Conservation (phyloP, 2,888 invertebrate species). For the Crepidodera aurea region DNA sequence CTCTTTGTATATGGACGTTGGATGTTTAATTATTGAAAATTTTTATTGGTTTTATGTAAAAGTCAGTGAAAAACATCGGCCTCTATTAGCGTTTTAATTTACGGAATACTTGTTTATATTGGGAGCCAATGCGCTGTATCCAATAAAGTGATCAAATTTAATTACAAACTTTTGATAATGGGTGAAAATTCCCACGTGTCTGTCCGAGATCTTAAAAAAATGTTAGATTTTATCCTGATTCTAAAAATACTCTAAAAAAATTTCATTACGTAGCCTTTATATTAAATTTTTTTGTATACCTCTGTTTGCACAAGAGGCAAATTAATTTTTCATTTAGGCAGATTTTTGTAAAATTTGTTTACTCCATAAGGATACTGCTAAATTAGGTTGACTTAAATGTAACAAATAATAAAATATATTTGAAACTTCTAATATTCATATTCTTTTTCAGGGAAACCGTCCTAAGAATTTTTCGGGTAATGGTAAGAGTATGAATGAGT, state of each 20-base stretch:
- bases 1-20: not conserved
- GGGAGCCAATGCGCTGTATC: conserved; percentile 1
- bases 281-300: too few relatives aligned
- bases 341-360: too few relatives aligned
- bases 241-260: too few relatives aligned
- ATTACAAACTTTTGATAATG: not conserved
- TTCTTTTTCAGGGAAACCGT: not conserved
- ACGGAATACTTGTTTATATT: conserved; percentile 9
- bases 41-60: conserved; percentile 15
- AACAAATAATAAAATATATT: too few relatives aligned
- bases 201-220: not conserved
- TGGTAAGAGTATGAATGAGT: not conserved
- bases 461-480: not conserved
- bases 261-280: too few relatives aligned
- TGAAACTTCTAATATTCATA: not conserved
- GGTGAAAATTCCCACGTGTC: not conserved
- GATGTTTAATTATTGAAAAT: conserved; percentile 15
- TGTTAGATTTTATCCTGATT: too few relatives aligned
- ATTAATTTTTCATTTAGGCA: too few relatives aligned
- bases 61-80: conserved; percentile 14
- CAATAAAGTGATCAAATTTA: conserved; percentile 9
- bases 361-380: too few relatives aligned
- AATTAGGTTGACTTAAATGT: too few relatives aligned
- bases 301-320: too few relatives aligned
- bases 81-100: conserved; percentile 7